phyloP scores from a whole-genome alignment of 1,140 invertebrate species.

The Drosophila aff. region DNA sequence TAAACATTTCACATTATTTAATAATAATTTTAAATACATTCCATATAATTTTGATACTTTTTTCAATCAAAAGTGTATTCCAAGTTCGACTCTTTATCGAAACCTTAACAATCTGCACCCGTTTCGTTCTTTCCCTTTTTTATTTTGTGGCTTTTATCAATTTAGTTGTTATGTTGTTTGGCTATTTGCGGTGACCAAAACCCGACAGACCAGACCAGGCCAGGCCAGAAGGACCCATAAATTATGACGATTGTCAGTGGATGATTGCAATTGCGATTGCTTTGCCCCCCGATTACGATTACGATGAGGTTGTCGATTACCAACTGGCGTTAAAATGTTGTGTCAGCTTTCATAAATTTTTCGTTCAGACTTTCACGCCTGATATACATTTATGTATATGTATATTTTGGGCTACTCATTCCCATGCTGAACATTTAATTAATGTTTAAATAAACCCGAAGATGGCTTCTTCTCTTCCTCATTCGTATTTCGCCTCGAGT shows the following conservation, averaged over 20 bases:
- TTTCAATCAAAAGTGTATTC: constrained; percentile 7
- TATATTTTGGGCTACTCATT: constrained; percentile 33
- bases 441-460: constrained; percentile 61
- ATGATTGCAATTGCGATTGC: constrained; percentile 51
- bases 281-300: constrained; percentile 18
- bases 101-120: constrained; percentile 22
- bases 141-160: constrained; percentile 76
- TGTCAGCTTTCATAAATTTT: constrained; percentile 69
- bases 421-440: constrained; percentile 62
- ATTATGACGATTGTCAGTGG: constrained; percentile 72
- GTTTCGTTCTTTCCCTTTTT: constrained; percentile 25
- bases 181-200: constrained; percentile 47
- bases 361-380: constrained; percentile 40
- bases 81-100: neutral
- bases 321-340: constrained; percentile 62
- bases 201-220: neutral
- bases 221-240: constrained; percentile 59
- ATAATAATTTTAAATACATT: neutral
- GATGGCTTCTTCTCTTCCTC: constrained; percentile 36
- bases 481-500: constrained; percentile 50
- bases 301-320: constrained; percentile 51
- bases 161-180: constrained; percentile 65
- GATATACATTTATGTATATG: constrained; percentile 3
- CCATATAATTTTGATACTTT: too few species aligned
- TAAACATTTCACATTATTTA: neutral